A percentile compares a stretch with the other conserved stretches of the same genome.
Evolutionary conservation across 2,888 invertebrate species (phyloP).

Genomic region (Pegoplata infirma): DNA sequence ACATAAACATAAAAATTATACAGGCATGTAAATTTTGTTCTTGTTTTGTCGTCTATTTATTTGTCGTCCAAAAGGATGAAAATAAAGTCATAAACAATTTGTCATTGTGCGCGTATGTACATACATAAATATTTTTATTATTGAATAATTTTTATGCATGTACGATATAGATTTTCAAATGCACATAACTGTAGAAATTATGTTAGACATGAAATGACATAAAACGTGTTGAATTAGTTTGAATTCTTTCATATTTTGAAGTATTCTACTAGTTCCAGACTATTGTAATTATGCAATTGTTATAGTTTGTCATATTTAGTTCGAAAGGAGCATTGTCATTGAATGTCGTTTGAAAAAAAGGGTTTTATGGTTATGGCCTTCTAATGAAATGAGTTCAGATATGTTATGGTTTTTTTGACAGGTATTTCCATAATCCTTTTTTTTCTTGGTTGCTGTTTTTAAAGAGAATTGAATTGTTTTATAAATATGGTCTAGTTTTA

Average conservation of each 20-base stretch:
- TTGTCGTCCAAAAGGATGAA: constrained; percentile 26
- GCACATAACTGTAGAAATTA: constrained; percentile 37
- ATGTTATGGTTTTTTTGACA: background rate
- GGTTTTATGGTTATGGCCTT: background rate
- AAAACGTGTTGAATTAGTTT: no score
- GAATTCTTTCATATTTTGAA: background rate
- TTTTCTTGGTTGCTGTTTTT: background rate
- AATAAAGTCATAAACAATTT: constrained; percentile 41
- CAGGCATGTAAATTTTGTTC: constrained; percentile 18
- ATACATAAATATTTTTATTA: background rate
- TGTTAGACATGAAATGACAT: background rate
- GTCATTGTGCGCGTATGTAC: background rate
- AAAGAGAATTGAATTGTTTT: background rate
- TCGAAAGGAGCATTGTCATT: background rate
- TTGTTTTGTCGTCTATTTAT: background rate
- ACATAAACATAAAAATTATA: constrained; percentile 25
- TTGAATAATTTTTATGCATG: background rate
- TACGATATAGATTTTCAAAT: no score
- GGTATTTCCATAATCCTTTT: constrained; percentile 22
- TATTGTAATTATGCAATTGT: constrained; percentile 33
- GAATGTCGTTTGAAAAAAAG: constrained; percentile 11
- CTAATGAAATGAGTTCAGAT: background rate
- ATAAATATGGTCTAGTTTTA: constrained; percentile 8
- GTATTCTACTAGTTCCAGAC: background rate
- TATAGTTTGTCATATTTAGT: constrained; percentile 1